These are phyloP conservation scores for Amphipyra berbera DNA, from an alignment of 2,888 invertebrate genomes.

Conservation along the genomic window DNA sequence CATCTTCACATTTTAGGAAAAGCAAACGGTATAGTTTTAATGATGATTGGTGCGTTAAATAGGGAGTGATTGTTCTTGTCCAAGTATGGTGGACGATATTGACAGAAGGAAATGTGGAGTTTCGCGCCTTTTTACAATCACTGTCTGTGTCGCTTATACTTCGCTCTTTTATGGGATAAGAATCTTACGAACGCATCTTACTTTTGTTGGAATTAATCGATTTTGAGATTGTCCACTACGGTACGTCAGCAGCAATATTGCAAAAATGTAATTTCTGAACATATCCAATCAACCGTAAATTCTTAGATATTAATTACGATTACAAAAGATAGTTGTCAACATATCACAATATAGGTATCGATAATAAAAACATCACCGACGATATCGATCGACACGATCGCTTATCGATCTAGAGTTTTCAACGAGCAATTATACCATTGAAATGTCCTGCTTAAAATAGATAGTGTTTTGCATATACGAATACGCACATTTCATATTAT, in stretches of 20 bases:
- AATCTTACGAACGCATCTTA: neutral
- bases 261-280: neutral
- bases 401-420: constrained; percentile 40
- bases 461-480: constrained; percentile 17
- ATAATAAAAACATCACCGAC: constrained; percentile 31
- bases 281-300: constrained; percentile 15
- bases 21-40: constrained; percentile 40
- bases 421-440: constrained; percentile 42
- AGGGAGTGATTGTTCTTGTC: constrained; percentile 37
- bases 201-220: neutral
- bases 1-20: constrained; percentile 47
- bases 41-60: constrained; percentile 35
- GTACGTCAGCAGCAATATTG: no score
- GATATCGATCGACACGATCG: constrained; percentile 42
- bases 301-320: constrained; percentile 24
- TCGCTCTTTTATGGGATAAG: neutral
- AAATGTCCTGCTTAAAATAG: constrained; percentile 38
- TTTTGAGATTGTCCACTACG: no score
- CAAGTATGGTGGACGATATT: constrained; percentile 37
- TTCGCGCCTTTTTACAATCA: constrained; percentile 10
- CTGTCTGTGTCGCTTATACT: neutral
- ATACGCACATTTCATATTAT: neutral
- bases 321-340: constrained; percentile 15
- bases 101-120: constrained; percentile 9
- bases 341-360: constrained; percentile 2